Evolutionary conservation across 2,113 vertebrate species (phyloP).

Genomic region (Proterorhinus semilunaris): DNA sequence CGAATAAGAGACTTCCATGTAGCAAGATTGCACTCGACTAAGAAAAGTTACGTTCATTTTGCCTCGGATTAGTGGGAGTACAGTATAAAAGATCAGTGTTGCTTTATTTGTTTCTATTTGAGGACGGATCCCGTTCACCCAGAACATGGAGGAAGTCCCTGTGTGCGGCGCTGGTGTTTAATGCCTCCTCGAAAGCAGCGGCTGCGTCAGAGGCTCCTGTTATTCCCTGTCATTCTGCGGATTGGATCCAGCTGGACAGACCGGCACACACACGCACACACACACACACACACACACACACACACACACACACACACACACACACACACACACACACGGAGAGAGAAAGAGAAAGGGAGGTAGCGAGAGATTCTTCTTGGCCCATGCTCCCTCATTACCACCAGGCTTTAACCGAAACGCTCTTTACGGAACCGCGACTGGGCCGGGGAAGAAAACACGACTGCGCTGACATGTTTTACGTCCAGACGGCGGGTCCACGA

Average conservation of each 20-base stretch:
- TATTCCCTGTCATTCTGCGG: slow-evolving; percentile 46
- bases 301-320: slow-evolving; percentile 18
- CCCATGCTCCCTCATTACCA: slow-evolving; percentile 68
- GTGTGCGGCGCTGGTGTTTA: slow-evolving; percentile 43
- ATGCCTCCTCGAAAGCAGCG: slow-evolving; percentile 47
- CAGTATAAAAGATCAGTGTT: too few relatives aligned
- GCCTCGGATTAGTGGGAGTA: too few relatives aligned
- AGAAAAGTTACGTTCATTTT: too few relatives aligned
- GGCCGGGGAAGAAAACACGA: slow-evolving; percentile 8
- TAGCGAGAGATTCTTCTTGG: slow-evolving; percentile 47
- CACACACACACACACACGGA: slow-evolving; percentile 13
- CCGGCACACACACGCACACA: slow-evolving; percentile 53
- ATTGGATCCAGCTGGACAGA: slow-evolving; percentile 60
- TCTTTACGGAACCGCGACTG: slow-evolving; percentile 39
- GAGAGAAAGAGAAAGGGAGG: slow-evolving; percentile 5
- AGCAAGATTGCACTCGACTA: too few relatives aligned
- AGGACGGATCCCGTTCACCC: slow-evolving; percentile 21
- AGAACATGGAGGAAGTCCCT: slow-evolving; percentile 32
- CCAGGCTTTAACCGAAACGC: slow-evolving; percentile 57
- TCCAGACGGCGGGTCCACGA: background rate
- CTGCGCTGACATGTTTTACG: slow-evolving; percentile 50
- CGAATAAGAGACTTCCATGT: too few relatives aligned
- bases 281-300: slow-evolving; percentile 18
- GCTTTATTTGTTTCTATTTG: background rate
- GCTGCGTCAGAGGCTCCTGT: slow-evolving; percentile 37